phyloP scores from a whole-genome alignment of 1,140 invertebrate genomes.

The Bombus sibiricus region DNA sequence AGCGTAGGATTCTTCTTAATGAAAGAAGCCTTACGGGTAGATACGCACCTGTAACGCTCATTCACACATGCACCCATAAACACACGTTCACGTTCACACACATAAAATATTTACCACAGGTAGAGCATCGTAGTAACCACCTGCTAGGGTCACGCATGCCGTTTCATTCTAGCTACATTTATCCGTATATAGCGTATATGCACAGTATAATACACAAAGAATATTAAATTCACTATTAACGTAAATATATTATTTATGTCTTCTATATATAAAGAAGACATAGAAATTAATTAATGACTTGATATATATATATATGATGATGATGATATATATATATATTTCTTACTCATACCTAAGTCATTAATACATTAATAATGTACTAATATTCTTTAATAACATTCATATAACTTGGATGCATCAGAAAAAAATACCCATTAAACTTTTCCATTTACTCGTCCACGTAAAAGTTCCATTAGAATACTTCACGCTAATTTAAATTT shows the following conservation, averaged over 20 bases:
- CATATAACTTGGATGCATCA: neutral
- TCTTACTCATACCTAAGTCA: neutral
- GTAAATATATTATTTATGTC: too few relatives aligned
- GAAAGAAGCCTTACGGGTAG: conserved; percentile 8
- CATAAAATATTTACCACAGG: conserved; percentile 18
- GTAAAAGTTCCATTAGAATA: neutral
- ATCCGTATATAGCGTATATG: neutral
- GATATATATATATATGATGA: too few relatives aligned
- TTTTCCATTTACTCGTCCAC: neutral
- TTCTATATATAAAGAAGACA: neutral
- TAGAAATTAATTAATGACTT: too few relatives aligned
- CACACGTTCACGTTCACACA: conserved; percentile 14
- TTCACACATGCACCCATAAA: conserved; percentile 13
- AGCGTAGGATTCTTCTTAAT: neutral
- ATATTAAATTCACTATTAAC: neutral
- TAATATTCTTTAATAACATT: neutral
- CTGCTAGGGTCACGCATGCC: conserved; percentile 47
- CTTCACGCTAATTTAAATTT: neutral
- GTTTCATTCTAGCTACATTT: conserved; percentile 38
- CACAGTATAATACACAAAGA: neutral
- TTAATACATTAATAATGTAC: neutral
- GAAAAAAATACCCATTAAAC: neutral
- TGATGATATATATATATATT: neutral
- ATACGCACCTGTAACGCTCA: conserved; percentile 54
- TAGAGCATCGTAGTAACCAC: conserved; percentile 54